These are phyloP conservation scores for Philotrypesis tridentata DNA, from an alignment of 1,140 invertebrate species.

Conservation along the genomic window DNA sequence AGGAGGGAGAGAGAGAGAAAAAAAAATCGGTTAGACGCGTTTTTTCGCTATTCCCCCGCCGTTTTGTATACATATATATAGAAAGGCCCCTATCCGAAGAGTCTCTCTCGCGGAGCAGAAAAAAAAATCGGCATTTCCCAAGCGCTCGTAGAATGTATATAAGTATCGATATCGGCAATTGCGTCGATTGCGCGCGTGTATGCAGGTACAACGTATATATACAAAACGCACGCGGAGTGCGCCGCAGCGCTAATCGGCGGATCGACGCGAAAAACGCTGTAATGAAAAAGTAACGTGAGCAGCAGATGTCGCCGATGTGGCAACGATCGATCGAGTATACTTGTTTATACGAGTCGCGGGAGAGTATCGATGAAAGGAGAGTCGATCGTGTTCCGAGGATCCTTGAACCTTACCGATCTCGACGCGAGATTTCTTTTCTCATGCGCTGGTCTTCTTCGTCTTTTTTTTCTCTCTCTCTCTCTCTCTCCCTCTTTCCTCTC, in stretches of 20 bases:
- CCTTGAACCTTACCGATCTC: constrained; percentile 25
- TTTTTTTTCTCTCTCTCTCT: too few species aligned
- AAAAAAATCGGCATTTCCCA: constrained; percentile 14
- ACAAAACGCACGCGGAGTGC: background rate
- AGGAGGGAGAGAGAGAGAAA: too few species aligned
- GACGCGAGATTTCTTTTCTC: background rate
- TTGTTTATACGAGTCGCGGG: too few species aligned
- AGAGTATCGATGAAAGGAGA: background rate
- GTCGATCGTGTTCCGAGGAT: background rate
- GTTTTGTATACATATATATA: too few species aligned
- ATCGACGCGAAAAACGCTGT: background rate
- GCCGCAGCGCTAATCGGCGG: background rate
- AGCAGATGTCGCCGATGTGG: background rate
- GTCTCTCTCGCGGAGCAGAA: background rate
- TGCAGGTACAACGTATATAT: too few species aligned
- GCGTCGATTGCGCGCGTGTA: too few species aligned
- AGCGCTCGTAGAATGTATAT: background rate
- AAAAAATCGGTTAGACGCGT: constrained; percentile 30
- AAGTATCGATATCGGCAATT: constrained; percentile 1
- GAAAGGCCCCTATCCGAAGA: constrained; percentile 8
- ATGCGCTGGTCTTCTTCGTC: background rate
- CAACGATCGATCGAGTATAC: background rate
- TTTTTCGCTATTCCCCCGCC: too few species aligned
- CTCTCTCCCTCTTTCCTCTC: too few species aligned
- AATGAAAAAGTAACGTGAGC: background rate